phyloP scores from a whole-genome alignment of 1,140 invertebrate species.

The Formica exsecta region DNA sequence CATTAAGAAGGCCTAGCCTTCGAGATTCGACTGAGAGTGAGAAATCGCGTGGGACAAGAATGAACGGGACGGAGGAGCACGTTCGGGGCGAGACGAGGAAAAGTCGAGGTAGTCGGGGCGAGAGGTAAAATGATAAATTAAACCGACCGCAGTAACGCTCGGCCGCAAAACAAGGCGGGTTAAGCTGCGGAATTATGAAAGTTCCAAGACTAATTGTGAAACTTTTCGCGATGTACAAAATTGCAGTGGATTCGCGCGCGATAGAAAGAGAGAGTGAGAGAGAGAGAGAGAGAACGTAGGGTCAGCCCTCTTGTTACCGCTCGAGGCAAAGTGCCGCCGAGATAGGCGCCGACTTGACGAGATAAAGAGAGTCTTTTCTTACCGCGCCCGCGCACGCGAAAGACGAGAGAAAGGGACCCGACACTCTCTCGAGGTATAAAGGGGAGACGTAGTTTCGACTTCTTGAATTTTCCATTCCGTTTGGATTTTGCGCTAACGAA shows the following conservation, averaged over 20 bases:
- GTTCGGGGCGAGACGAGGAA: background rate
- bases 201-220: constrained; percentile 85
- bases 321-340: constrained; percentile 1
- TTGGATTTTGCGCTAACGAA: constrained; percentile 12
- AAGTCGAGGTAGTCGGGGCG: constrained; percentile 31
- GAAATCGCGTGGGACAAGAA: constrained; percentile 5
- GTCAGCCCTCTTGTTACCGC: constrained; percentile 42
- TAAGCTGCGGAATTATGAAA: constrained; percentile 83
- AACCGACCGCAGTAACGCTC: constrained; percentile 75
- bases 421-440: constrained; percentile 10
- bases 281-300: constrained; percentile 11
- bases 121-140: constrained; percentile 82
- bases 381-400: background rate
- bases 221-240: constrained; percentile 82
- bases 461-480: constrained; percentile 24
- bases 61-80: background rate
- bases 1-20: background rate
- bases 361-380: constrained; percentile 61
- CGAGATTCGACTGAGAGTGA: constrained; percentile 34
- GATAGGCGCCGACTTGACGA: constrained; percentile 60
- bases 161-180: constrained; percentile 81
- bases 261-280: background rate
- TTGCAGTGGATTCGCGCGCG: constrained; percentile 66
- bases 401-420: background rate
- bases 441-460: constrained; percentile 46